phyloP scores from a whole-genome alignment of 2,113 vertebrate genomes.

The Nyctereutes procyonoides region DNA sequence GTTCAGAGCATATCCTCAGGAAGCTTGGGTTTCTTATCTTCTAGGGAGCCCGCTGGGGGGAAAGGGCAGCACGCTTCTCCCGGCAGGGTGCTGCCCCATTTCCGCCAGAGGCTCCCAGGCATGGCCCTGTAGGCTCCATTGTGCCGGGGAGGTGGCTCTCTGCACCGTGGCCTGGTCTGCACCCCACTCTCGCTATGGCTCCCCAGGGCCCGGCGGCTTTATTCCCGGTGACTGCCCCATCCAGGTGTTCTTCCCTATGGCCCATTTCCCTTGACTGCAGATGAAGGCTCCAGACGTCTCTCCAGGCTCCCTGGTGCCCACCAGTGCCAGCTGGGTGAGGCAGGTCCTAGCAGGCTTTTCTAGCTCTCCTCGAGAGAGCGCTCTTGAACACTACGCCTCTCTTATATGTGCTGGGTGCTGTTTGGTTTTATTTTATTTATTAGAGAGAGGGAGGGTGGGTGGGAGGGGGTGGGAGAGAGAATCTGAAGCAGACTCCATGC shows the following conservation, averaged over 20 bases:
- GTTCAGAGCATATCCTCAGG: constrained; percentile 86
- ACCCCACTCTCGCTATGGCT: rapidly evolving
- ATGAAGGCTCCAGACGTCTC: background rate
- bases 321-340: background rate
- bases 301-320: background rate
- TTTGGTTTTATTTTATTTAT: background rate
- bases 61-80: background rate
- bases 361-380: background rate
- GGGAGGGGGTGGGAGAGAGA: no score
- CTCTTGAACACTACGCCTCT: no score
- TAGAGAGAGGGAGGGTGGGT: no score
- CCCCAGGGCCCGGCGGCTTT: rapidly evolving
- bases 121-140: background rate
- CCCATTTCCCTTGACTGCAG: background rate
- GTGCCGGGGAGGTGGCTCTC: background rate
- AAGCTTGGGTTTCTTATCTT: constrained; percentile 84
- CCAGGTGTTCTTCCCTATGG: background rate
- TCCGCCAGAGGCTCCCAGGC: background rate
- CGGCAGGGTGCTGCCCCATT: rapidly evolving
- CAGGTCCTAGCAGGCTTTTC: background rate
- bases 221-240: background rate
- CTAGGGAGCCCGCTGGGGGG: background rate
- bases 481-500: background rate
- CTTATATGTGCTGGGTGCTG: rapidly evolving
- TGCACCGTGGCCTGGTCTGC: rapidly evolving